Evolutionary conservation across 1,140 invertebrate genomes (phyloP).

Genomic region (Probaryconus sp.): DNA sequence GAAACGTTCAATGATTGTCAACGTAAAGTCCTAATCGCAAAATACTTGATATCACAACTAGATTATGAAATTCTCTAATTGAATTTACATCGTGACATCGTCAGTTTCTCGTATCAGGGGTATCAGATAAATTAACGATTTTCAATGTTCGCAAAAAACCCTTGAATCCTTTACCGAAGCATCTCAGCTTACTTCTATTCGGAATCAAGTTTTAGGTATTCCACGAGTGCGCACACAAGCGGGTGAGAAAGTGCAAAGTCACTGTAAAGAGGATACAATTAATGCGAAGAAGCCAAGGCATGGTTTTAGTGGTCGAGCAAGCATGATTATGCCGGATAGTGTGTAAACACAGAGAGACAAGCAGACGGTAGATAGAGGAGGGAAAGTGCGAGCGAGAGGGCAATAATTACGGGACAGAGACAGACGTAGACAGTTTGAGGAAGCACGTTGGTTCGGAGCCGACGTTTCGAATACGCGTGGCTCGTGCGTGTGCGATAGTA

Average conservation of each 20-base stretch:
- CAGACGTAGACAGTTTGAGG: constrained; percentile 8
- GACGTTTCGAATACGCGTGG: constrained; percentile 10
- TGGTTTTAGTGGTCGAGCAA: constrained; percentile 72
- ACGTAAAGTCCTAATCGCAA: too few relatives aligned
- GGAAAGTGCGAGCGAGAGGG: constrained; percentile 3
- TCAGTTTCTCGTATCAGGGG: too few relatives aligned
- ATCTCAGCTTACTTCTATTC: too few relatives aligned
- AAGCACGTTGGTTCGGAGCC: constrained; percentile 24
- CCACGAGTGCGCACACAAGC: constrained; percentile 21
- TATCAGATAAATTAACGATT: too few relatives aligned
- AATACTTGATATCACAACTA: too few relatives aligned
- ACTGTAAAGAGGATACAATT: constrained; percentile 73
- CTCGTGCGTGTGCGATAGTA: constrained; percentile 1
- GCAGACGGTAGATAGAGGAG: constrained; percentile 13
- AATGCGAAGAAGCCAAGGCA: constrained; percentile 74
- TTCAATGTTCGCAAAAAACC: too few relatives aligned
- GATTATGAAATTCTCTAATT: too few relatives aligned
- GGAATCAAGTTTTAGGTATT: constrained; percentile 61
- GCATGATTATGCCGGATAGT: constrained; percentile 69
- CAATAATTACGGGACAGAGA: not conserved
- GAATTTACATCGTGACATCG: too few relatives aligned
- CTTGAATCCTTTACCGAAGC: too few relatives aligned
- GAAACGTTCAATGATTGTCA: too few relatives aligned
- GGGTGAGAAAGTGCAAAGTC: constrained; percentile 62
- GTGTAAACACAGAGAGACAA: constrained; percentile 45